Conservation (phyloP, 1,140 invertebrate species). For the Drosophila sp. region DNA sequence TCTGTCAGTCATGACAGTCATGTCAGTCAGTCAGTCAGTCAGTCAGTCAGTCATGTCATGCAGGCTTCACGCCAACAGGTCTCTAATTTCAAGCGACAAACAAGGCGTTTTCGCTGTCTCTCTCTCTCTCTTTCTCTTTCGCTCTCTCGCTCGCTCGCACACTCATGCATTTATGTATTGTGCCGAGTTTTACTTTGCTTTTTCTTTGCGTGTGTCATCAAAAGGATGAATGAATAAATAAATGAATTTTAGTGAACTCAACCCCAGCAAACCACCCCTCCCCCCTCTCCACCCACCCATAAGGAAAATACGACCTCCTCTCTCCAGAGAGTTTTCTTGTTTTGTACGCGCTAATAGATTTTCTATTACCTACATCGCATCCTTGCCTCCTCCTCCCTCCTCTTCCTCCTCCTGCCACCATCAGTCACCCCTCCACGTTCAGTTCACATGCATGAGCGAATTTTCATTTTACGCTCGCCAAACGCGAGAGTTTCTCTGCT, state of each 20-base stretch:
- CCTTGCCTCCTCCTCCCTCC: background rate
- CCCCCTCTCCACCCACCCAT: background rate
- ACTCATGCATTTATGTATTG: no score
- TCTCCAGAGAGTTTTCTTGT: constrained; percentile 48
- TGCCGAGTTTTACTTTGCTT: constrained; percentile 14
- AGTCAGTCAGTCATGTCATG: constrained; percentile 44
- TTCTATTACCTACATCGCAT: constrained; percentile 60
- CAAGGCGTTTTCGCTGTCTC: background rate
- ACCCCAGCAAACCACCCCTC: no score
- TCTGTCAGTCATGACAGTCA: constrained; percentile 25
- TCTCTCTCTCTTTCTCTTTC: background rate
- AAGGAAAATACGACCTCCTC: background rate
- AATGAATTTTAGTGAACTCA: constrained; percentile 30
- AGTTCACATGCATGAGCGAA: constrained; percentile 71
- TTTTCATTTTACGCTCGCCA: constrained; percentile 75
- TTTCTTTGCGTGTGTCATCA: constrained; percentile 45
- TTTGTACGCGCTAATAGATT: constrained; percentile 74
- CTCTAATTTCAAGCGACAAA: constrained; percentile 70
- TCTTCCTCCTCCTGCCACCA: background rate
- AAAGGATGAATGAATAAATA: constrained; percentile 51
- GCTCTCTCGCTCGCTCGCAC: background rate
- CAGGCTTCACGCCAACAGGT: constrained; percentile 71
- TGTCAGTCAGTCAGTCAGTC: constrained; percentile 47
- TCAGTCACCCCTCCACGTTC: constrained; percentile 7
- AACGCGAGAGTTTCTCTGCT: background rate